These are phyloP conservation scores for Zosterops pallidus DNA, from an alignment of 2,113 vertebrate genomes.

Conservation along the genomic window DNA sequence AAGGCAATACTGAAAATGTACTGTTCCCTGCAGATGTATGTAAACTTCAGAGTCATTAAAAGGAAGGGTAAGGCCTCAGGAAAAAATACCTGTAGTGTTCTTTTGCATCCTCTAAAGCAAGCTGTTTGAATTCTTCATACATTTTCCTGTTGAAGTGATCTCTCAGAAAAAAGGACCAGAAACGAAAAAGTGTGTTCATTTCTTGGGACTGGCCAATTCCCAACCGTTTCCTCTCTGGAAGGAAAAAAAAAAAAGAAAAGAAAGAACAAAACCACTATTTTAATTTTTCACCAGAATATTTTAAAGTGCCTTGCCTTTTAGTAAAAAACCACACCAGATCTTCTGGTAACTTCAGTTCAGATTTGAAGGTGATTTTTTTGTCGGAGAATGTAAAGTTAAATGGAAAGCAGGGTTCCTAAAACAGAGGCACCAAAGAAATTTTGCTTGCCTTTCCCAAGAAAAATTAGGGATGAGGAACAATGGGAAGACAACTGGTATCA, in stretches of 20 bases:
- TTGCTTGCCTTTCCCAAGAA: not conserved
- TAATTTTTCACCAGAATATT: not conserved
- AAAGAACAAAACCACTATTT: not conserved
- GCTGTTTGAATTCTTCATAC: constrained; percentile 96
- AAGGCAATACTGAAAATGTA: not conserved
- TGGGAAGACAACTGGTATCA: not conserved
- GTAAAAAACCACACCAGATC: not conserved
- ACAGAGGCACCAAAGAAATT: not conserved
- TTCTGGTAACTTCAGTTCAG: not conserved
- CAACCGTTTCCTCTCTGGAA: constrained; percentile 89
- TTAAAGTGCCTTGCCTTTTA: not conserved
- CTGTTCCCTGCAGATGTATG: not conserved
- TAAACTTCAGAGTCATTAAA: not conserved
- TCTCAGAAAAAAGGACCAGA: constrained; percentile 98
- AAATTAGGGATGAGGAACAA: not conserved
- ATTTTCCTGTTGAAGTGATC: constrained; percentile 97
- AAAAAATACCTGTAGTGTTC: constrained; percentile 89
- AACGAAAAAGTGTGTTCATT: constrained; percentile 98
- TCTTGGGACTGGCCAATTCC: constrained; percentile 95
- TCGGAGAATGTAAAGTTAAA: not conserved
- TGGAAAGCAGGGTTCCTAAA: not conserved
- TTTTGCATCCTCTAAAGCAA: constrained; percentile 89
- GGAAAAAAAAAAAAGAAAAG: not conserved
- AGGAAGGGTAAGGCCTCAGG: not conserved
- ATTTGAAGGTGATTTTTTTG: not conserved